These are phyloP conservation scores for Leptonema lineaticorne DNA, from an alignment of 1,140 invertebrate species.

Conservation along the genomic window DNA sequence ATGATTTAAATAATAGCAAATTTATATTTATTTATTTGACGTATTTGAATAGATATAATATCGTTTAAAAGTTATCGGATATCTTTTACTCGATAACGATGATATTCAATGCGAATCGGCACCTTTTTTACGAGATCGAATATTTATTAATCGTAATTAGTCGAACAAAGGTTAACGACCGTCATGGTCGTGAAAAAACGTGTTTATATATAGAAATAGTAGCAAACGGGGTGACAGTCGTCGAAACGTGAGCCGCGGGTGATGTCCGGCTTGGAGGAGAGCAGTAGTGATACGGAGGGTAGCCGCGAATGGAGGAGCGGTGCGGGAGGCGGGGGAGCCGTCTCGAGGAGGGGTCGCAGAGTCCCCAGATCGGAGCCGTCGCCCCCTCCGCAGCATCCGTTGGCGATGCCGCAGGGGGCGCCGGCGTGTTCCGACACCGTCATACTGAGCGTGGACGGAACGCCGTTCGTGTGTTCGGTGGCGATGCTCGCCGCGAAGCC, in stretches of 20 bases:
- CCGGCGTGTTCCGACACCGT: conserved; percentile 24
- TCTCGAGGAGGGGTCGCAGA: not conserved
- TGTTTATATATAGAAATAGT: too few relatives aligned
- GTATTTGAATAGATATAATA: too few relatives aligned
- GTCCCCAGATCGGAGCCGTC: conserved; percentile 1
- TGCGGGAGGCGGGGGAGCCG: conserved; percentile 22
- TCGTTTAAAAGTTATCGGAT: too few relatives aligned
- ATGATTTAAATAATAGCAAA: too few relatives aligned
- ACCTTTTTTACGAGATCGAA: too few relatives aligned
- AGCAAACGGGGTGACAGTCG: not conserved
- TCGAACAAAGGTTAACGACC: too few relatives aligned
- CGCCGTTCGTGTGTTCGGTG: conserved; percentile 81
- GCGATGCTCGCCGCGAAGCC: conserved; percentile 88
- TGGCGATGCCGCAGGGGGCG: conserved; percentile 1
- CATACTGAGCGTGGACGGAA: conserved; percentile 34
- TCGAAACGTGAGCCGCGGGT: not conserved
- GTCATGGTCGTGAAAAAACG: too few relatives aligned
- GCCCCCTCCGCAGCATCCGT: conserved; percentile 17
- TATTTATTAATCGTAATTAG: too few relatives aligned
- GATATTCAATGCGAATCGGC: too few relatives aligned
- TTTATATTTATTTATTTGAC: too few relatives aligned
- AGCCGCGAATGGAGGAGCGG: conserved; percentile 28
- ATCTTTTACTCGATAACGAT: too few relatives aligned
- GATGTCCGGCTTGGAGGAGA: conserved; percentile 24
- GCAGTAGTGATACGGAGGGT: conserved; percentile 41